Conservation (phyloP, 35 echinoderm and acorn worm genomes). For the Stichopus chloronotus region DNA sequence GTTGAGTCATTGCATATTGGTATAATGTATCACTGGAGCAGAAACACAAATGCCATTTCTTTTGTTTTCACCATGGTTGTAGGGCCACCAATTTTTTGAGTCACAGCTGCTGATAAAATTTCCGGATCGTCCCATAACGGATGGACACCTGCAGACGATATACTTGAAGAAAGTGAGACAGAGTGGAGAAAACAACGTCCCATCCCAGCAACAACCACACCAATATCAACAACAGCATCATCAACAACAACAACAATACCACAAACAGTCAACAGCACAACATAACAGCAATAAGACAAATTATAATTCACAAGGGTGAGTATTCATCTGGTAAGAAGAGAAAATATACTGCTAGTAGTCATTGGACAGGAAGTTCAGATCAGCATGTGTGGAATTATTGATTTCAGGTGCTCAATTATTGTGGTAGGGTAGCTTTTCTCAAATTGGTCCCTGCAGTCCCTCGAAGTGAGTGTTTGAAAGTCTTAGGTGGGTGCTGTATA, state of each 20-base stretch:
- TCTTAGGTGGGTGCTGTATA: too few species aligned
- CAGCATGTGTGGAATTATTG: too few species aligned
- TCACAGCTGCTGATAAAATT: conserved; percentile 87
- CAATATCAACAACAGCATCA: background rate
- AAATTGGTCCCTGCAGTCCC: too few species aligned
- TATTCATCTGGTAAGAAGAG: background rate
- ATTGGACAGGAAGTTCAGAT: too few species aligned
- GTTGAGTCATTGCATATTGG: too few species aligned
- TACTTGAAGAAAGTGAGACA: conserved; percentile 72
- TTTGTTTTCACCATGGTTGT: background rate
- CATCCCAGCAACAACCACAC: background rate
- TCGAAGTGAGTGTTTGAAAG: too few species aligned
- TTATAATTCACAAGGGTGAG: background rate
- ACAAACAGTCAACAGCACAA: conserved; percentile 19
- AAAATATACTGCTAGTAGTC: too few species aligned
- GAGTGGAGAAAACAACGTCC: background rate
- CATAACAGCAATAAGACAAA: background rate
- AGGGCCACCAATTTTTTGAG: conserved; percentile 76
- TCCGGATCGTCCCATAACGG: conserved; percentile 91
- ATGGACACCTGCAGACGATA: conserved; percentile 70
- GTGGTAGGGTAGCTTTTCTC: too few species aligned
- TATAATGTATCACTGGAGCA: too few species aligned
- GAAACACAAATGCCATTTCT: background rate
- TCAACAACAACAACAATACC: conserved; percentile 29
- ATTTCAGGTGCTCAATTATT: too few species aligned